Conservation (phyloP, 2,113 vertebrate species). For the Thalassarche chlororhynchos region DNA sequence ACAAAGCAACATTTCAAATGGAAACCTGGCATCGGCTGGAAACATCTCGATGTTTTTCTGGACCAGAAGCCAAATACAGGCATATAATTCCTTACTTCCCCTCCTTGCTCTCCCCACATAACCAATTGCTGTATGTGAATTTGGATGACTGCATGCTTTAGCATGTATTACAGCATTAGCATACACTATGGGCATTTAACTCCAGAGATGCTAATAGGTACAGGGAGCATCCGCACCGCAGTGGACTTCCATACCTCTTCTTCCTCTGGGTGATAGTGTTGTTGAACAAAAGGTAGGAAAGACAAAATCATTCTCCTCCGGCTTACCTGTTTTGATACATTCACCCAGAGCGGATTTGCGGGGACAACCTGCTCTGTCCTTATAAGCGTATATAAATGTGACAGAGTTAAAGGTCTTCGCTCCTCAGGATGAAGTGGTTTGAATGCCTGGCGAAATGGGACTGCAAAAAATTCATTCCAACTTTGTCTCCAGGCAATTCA, state of each 20-base stretch:
- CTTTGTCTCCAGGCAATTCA: conserved; percentile 94
- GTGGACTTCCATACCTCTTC: background rate
- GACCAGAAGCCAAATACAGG: background rate
- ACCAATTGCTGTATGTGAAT: background rate
- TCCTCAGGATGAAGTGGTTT: conserved; percentile 90
- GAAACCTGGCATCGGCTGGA: conserved; percentile 46
- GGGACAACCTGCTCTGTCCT: conserved; percentile 58
- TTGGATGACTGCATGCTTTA: background rate
- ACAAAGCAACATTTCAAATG: conserved; percentile 62
- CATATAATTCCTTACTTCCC: background rate
- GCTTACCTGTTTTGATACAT: conserved; percentile 10
- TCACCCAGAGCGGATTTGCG: background rate
- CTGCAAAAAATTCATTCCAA: conserved; percentile 95
- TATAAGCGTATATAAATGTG: conserved; percentile 90
- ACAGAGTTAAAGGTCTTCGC: conserved; percentile 88
- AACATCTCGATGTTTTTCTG: background rate
- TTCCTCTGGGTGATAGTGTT: background rate
- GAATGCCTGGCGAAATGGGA: conserved; percentile 90
- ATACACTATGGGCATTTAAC: background rate
- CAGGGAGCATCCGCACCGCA: background rate
- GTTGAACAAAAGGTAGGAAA: conserved; percentile 21
- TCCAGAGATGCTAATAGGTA: background rate
- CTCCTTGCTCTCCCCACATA: background rate
- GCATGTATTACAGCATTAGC: background rate
- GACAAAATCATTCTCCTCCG: background rate